Evolutionary conservation across 2,888 invertebrate genomes (phyloP).

Genomic region (Phragmatobia fuliginosa): DNA sequence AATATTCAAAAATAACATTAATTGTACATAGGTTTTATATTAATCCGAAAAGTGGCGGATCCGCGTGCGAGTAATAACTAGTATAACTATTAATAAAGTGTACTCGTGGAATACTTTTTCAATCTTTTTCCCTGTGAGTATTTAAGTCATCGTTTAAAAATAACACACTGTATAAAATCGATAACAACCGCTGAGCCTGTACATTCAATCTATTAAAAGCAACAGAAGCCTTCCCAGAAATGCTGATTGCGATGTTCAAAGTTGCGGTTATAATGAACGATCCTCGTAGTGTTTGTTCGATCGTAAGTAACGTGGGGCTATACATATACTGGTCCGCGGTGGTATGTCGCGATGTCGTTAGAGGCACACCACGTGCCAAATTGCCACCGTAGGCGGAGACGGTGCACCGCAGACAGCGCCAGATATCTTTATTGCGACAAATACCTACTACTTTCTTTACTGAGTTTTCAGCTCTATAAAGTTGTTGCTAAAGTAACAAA

Average conservation of each 20-base stretch:
- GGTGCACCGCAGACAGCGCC: not conserved
- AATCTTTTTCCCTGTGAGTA: too few species aligned
- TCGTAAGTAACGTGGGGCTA: not conserved
- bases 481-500: not conserved
- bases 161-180: not conserved
- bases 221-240: not conserved
- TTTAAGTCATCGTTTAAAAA: too few species aligned
- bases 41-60: too few species aligned
- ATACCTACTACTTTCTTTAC: conserved; percentile 4
- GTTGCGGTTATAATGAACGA: not conserved
- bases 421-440: conserved; percentile 11
- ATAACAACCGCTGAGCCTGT: not conserved
- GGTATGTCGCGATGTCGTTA: conserved; percentile 12
- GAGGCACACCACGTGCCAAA: conserved; percentile 7
- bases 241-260: not conserved
- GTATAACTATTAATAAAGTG: too few species aligned
- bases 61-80: too few species aligned
- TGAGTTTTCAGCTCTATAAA: conserved; percentile 3
- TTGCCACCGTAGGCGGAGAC: conserved; percentile 10
- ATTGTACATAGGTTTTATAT: too few species aligned
- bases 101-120: too few species aligned
- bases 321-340: not conserved
- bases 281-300: not conserved
- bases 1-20: too few species aligned
- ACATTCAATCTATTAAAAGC: not conserved